Evolutionary conservation across 64 coral and sea anemone genomes (phyloP).

Genomic region (Montipora foliosa): DNA sequence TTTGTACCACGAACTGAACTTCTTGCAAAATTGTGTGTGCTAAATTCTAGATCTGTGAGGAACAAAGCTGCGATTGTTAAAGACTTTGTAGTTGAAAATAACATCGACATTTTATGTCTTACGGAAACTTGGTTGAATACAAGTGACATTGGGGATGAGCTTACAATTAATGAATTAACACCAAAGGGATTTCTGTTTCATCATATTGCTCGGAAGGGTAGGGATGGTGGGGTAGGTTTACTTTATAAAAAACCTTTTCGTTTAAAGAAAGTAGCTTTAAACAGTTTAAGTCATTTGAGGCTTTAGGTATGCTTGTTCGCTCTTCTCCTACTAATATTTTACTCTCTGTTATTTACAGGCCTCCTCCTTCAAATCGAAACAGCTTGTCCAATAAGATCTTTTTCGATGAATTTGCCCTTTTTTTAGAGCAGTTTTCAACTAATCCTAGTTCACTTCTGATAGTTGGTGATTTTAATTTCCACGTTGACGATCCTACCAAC

Average conservation of each 20-base stretch:
- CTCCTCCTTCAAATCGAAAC: neutral
- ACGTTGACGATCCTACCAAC: neutral
- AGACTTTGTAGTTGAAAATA: too few relatives aligned
- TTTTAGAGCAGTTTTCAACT: neutral
- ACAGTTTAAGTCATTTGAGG: constrained; percentile 12
- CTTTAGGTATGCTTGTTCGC: neutral
- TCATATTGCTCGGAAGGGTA: neutral
- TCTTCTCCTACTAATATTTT: constrained; percentile 1
- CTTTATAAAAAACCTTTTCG: constrained; percentile 5
- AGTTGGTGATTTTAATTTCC: neutral
- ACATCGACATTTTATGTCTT: too few relatives aligned
- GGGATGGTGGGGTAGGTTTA: constrained; percentile 8
- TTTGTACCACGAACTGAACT: too few relatives aligned
- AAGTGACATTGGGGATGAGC: neutral
- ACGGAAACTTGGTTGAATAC: too few relatives aligned
- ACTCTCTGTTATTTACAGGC: constrained; percentile 18
- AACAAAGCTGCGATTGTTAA: too few relatives aligned
- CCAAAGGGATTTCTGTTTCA: constrained; percentile 1
- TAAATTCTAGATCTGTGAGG: too few relatives aligned
- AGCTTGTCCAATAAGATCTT: neutral
- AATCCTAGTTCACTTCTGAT: neutral
- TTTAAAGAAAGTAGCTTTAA: neutral
- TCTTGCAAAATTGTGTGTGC: too few relatives aligned
- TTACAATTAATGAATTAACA: neutral
- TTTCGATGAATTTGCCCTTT: neutral